Conservation (phyloP, 2,797 vertebrate genomes). For the Paguma larvata region DNA sequence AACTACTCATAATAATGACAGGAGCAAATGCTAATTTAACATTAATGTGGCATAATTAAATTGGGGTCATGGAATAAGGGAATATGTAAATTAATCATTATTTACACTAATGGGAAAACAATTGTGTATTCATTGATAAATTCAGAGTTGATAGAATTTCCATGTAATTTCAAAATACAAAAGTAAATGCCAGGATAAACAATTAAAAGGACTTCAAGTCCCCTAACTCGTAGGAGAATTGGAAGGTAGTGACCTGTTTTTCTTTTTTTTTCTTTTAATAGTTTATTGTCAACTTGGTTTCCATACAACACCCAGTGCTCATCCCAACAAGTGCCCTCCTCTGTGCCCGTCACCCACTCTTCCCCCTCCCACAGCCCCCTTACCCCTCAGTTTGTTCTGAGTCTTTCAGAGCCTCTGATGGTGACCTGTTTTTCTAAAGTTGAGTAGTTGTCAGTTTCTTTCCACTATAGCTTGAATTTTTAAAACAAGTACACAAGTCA, state of each 20-base stretch:
- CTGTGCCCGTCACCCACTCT: too few species aligned
- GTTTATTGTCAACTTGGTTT: too few species aligned
- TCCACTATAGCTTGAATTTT: neutral
- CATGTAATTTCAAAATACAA: conserved; percentile 21
- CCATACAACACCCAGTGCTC: too few species aligned
- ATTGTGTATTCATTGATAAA: neutral
- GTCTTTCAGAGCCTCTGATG: too few species aligned
- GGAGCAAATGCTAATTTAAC: neutral
- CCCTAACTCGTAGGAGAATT: neutral
- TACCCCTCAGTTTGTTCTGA: too few species aligned
- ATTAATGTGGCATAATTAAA: neutral
- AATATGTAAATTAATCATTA: neutral
- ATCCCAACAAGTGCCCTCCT: too few species aligned
- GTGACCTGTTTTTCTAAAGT: neutral
- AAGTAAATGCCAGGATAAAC: neutral
- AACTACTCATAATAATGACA: neutral
- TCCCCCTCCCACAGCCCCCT: too few species aligned
- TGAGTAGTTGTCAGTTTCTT: neutral
- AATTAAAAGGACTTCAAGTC: neutral
- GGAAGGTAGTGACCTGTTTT: neutral
- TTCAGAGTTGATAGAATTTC: conserved; percentile 7
- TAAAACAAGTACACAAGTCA: neutral
- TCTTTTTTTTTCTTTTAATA: neutral
- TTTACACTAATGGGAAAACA: neutral
- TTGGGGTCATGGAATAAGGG: neutral